Percentiles rank a stretch among this genome's conserved stretches.
Evolutionary conservation across 2,888 invertebrate species (phyloP).

Genomic region (Oligia latruncula): DNA sequence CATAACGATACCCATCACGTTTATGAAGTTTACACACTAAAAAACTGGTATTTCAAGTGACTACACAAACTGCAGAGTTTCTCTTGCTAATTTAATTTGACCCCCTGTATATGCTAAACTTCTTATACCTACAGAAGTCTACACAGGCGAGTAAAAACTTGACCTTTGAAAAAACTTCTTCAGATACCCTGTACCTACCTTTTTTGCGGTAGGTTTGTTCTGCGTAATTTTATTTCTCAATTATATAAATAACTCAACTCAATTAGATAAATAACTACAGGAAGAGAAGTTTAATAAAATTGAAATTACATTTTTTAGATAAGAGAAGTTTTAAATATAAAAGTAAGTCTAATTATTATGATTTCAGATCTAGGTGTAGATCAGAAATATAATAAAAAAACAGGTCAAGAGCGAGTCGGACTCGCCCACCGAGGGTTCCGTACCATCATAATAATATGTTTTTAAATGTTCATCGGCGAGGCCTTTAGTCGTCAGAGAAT

Average conservation of each 20-base stretch:
- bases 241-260: too few relatives aligned
- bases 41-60: too few relatives aligned
- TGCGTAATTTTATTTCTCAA: not conserved
- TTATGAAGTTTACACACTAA: too few relatives aligned
- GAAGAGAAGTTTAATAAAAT: not conserved
- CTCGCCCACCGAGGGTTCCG: too few relatives aligned
- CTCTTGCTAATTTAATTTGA: too few relatives aligned
- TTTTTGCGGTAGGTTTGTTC: not conserved
- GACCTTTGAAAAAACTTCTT: constrained; percentile 4
- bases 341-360: not conserved
- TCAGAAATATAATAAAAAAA: not conserved
- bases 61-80: too few relatives aligned
- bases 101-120: not conserved
- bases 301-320: not conserved
- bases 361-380: not conserved
- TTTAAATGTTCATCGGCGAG: too few relatives aligned
- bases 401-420: too few relatives aligned
- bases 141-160: not conserved
- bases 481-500: too few relatives aligned
- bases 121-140: not conserved
- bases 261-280: not conserved
- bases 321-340: not conserved
- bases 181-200: rapidly evolving
- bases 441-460: too few relatives aligned
- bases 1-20: too few relatives aligned